phyloP scores from a whole-genome alignment of 1,140 invertebrate species.

The Belonocnema kinseyi region DNA sequence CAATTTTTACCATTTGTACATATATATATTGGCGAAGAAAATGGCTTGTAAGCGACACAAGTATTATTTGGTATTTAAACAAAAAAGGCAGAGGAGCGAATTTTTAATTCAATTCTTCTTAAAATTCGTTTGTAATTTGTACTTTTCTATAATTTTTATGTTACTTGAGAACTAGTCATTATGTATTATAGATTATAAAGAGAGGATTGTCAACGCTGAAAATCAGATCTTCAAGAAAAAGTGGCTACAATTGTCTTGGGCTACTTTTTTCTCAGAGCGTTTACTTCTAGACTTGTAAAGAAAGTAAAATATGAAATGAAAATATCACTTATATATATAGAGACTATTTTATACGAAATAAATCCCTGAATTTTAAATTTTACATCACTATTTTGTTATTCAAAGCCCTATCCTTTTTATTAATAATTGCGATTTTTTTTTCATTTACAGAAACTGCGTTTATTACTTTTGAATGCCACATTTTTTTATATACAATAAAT shows the following conservation, averaged over 20 bases:
- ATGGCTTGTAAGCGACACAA: constrained; percentile 28
- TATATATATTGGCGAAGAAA: background rate
- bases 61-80: constrained; percentile 22
- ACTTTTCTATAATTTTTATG: constrained; percentile 50
- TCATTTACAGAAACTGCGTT: no score
- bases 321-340: constrained; percentile 66
- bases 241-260: background rate
- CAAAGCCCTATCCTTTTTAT: background rate
- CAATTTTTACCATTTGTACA: background rate
- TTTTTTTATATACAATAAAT: no score
- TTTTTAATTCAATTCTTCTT: constrained; percentile 42
- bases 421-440: no score
- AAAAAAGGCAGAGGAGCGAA: constrained; percentile 31
- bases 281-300: constrained; percentile 64
- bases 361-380: constrained; percentile 56
- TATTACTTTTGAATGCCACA: no score
- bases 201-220: background rate
- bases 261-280: background rate
- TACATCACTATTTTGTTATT: constrained; percentile 30
- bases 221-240: constrained; percentile 4
- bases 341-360: constrained; percentile 75
- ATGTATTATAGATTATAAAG: constrained; percentile 52
- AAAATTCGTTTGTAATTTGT: constrained; percentile 34
- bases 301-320: constrained; percentile 56
- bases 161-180: constrained; percentile 70